Evolutionary conservation across 2,113 vertebrate genomes (phyloP).

Genomic region (Pseudolaguvia tuberculata): DNA sequence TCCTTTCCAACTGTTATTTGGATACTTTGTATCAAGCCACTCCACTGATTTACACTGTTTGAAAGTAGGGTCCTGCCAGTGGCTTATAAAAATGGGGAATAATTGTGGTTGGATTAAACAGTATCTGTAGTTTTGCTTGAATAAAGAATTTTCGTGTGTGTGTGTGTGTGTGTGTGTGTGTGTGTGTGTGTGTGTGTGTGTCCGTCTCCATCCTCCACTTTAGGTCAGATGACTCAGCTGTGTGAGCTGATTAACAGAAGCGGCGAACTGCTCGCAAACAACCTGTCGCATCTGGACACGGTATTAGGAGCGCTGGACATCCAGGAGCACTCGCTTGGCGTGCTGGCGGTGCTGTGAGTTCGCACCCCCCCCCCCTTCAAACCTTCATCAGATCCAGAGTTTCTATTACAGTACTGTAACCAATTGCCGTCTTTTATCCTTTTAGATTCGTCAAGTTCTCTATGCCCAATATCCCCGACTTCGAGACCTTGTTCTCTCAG

Average conservation of each 20-base stretch:
- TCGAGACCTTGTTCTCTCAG: constrained; percentile 97
- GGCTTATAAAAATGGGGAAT: too few relatives aligned
- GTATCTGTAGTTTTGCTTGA: too few relatives aligned
- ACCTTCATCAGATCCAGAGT: background rate
- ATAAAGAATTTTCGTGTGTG: too few relatives aligned
- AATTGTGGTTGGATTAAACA: too few relatives aligned
- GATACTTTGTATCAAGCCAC: too few relatives aligned
- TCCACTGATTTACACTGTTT: too few relatives aligned
- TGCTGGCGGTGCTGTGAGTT: constrained; percentile 95
- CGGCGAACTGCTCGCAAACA: constrained; percentile 96
- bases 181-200: background rate
- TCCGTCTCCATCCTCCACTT: constrained; percentile 12
- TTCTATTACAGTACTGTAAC: background rate
- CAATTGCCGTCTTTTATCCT: background rate
- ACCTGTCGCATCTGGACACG: constrained; percentile 95
- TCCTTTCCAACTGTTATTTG: too few relatives aligned
- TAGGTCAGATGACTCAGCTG: constrained; percentile 99
- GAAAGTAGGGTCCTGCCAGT: too few relatives aligned
- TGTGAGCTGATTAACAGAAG: constrained; percentile 99
- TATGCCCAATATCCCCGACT: constrained; percentile 99
- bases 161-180: too few relatives aligned
- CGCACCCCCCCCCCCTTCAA: background rate
- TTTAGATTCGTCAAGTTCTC: constrained; percentile 99
- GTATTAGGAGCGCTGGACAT: constrained; percentile 96
- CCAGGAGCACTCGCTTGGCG: constrained; percentile 94